These are phyloP conservation scores for Phrynosoma blainvillii DNA, from an alignment of 2,113 vertebrate species.

Conservation along the genomic window DNA sequence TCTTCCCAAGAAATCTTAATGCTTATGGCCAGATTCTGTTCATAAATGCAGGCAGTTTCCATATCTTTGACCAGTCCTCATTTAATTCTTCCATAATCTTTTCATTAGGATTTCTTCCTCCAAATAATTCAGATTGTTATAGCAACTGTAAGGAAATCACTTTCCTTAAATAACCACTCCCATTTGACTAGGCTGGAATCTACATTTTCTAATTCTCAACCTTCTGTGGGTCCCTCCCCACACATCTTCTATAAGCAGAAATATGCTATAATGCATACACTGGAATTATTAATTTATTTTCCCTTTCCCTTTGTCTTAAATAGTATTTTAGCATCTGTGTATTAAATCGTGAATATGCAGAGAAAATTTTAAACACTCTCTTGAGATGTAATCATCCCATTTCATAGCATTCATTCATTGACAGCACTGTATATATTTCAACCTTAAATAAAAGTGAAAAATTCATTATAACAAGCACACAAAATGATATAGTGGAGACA, in stretches of 20 bases:
- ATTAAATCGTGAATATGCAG: background rate
- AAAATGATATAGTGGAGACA: background rate
- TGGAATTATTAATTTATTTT: conserved; percentile 48
- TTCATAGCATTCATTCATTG: background rate
- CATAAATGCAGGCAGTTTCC: conserved; percentile 49
- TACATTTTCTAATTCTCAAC: conserved; percentile 50
- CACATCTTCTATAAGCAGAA: background rate
- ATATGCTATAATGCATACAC: conserved; percentile 3
- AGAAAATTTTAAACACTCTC: conserved; percentile 24
- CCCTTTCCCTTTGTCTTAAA: conserved; percentile 27
- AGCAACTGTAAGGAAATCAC: conserved; percentile 70
- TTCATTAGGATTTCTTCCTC: conserved; percentile 51
- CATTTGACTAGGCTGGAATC: conserved; percentile 60
- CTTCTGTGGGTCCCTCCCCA: conserved; percentile 24
- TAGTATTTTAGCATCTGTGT: background rate
- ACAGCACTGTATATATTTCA: conserved; percentile 34
- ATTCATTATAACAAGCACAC: conserved; percentile 16
- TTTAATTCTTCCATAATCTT: conserved; percentile 61
- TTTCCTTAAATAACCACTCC: conserved; percentile 60
- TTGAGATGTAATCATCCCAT: background rate
- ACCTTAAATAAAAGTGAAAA: conserved; percentile 34
- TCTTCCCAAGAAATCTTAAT: conserved; percentile 49
- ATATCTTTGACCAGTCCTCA: conserved; percentile 47
- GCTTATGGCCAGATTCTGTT: conserved; percentile 51
- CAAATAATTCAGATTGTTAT: conserved; percentile 67